A percentile compares a stretch with the other conserved stretches of the same genome.
phyloP scores from a whole-genome alignment of 2,797 vertebrate species.

The Galagoides demidoff region DNA sequence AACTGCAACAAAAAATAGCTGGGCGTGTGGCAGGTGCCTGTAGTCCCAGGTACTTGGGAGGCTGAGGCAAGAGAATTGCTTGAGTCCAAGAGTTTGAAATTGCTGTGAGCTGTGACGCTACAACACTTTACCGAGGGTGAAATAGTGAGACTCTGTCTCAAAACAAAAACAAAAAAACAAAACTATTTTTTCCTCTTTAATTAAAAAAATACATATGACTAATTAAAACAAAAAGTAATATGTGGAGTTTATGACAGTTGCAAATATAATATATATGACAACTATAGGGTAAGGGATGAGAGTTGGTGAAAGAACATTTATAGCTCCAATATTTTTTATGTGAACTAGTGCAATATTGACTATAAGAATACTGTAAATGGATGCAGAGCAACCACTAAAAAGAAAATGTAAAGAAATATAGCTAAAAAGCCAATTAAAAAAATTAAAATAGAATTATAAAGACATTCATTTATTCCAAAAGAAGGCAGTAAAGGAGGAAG shows the following conservation, averaged over 20 bases:
- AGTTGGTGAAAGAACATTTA: neutral
- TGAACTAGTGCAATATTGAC: neutral
- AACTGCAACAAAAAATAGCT: no score
- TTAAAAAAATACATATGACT: neutral
- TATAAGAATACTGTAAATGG: neutral
- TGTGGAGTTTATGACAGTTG: neutral
- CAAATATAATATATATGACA: neutral
- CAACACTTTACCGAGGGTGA: no score
- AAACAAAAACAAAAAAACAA: no score
- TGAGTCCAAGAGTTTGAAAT: no score
- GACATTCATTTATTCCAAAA: neutral
- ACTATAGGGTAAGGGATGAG: neutral
- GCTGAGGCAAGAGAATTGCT: no score
- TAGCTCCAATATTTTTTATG: neutral
- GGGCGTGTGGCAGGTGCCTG: no score
- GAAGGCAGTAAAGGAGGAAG: neutral
- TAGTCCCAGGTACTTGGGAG: no score
- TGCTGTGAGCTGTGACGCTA: no score
- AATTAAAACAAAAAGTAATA: neutral
- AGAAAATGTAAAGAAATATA: neutral
- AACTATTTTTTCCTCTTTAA: neutral
- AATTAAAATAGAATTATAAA: constrained; percentile 18
- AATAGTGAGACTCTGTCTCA: no score
- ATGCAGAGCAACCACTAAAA: neutral
- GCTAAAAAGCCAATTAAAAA: neutral